Conservation (phyloP, 2,888 invertebrate species). For the Drosophila limbata region DNA sequence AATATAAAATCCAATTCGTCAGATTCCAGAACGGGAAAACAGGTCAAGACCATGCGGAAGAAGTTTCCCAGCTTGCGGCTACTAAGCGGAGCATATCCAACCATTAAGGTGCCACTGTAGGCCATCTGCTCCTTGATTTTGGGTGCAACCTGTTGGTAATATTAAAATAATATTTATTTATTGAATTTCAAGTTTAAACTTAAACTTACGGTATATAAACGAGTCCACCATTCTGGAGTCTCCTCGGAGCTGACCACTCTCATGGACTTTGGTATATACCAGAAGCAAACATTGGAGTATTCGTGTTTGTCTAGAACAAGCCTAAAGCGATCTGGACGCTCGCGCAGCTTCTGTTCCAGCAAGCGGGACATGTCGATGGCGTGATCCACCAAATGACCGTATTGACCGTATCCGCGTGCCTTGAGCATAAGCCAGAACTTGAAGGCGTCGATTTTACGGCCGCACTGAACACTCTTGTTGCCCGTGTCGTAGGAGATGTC, state of each 20-base stretch:
- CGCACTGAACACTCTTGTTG: slow-evolving; percentile 96
- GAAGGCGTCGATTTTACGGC: slow-evolving; percentile 95
- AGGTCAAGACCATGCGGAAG: slow-evolving; percentile 91
- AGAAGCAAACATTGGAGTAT: slow-evolving; percentile 95
- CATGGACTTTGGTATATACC: slow-evolving; percentile 90
- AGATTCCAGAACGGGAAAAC: slow-evolving; percentile 88
- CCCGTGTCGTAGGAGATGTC: slow-evolving; percentile 92
- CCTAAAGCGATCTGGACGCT: slow-evolving; percentile 87
- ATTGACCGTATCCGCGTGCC: slow-evolving; percentile 89
- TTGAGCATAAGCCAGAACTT: slow-evolving; percentile 98
- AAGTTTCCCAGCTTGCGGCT: slow-evolving; percentile 89
- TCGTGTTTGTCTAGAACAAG: slow-evolving; percentile 88
- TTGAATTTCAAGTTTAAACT: not conserved
- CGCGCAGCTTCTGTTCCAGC: slow-evolving; percentile 86
- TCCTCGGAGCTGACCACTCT: slow-evolving; percentile 83
- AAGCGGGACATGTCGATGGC: slow-evolving; percentile 88
- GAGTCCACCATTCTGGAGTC: slow-evolving; percentile 86
- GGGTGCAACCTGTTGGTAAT: slow-evolving; percentile 86
- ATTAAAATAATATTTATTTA: not conserved
- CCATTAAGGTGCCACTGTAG: slow-evolving; percentile 89
- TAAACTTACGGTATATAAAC: slow-evolving; percentile 84
- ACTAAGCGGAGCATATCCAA: slow-evolving; percentile 90
- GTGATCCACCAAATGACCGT: slow-evolving; percentile 88
- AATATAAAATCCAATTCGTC: slow-evolving; percentile 88
- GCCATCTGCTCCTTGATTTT: slow-evolving; percentile 90